Conservation (phyloP, 2,888 invertebrate species). For the Aquatica leii region DNA sequence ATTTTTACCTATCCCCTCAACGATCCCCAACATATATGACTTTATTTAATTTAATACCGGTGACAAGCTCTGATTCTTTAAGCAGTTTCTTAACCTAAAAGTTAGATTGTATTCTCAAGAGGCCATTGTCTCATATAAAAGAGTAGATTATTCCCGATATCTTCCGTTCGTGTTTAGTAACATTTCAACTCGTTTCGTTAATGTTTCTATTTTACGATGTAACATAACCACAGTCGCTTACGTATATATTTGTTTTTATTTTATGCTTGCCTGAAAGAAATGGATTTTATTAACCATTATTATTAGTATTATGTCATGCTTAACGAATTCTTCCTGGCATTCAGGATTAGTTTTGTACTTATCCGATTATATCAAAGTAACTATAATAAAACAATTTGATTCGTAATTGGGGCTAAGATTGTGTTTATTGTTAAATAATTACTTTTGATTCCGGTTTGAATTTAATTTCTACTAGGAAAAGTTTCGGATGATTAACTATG, state of each 20-base stretch:
- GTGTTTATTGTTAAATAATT: too few relatives aligned
- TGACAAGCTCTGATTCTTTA: constrained; percentile 11
- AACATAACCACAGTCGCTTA: constrained; percentile 8
- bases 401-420: too few relatives aligned
- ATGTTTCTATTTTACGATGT: constrained; percentile 13
- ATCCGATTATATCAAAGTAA: too few relatives aligned
- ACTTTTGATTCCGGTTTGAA: too few relatives aligned
- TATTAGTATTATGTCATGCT: constrained; percentile 1
- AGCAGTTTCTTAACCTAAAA: constrained; percentile 5
- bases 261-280: background rate
- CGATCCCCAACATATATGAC: background rate
- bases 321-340: background rate
- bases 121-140: constrained; percentile 5
- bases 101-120: constrained; percentile 3
- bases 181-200: constrained; percentile 11
- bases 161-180: constrained; percentile 14
- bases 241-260: constrained; percentile 9
- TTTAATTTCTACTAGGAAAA: too few relatives aligned
- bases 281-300: constrained; percentile 1
- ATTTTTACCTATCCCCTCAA: constrained; percentile 2
- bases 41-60: constrained; percentile 10
- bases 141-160: constrained; percentile 14
- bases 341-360: too few relatives aligned
- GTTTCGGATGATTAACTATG: too few relatives aligned
- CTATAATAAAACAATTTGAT: too few relatives aligned